Percentiles rank a stretch among this genome's conserved stretches.
Conservation (phyloP, 1,140 invertebrate genomes). For the Pseudachorutes palmiensis region DNA sequence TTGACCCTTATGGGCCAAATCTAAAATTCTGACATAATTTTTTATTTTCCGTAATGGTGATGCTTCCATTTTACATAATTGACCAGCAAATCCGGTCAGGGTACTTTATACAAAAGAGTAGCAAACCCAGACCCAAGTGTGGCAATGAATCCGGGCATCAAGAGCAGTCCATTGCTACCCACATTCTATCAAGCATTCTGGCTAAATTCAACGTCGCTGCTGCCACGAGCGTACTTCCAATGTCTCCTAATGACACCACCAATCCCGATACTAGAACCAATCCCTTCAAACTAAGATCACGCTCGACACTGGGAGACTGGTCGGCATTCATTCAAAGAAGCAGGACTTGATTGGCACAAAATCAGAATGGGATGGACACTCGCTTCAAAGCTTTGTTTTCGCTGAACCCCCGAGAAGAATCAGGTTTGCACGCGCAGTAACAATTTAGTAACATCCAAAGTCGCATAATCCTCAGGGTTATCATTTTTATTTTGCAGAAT, state of each 20-base stretch:
- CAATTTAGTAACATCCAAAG: no score
- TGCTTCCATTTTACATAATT: constrained; percentile 6
- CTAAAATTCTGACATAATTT: neutral
- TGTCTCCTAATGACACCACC: no score
- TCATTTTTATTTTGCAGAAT: no score
- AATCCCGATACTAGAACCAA: no score
- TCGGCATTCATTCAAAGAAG: neutral
- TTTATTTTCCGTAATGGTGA: neutral
- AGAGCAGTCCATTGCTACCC: neutral
- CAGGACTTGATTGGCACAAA: neutral
- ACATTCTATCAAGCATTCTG: no score
- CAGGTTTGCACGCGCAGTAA: neutral
- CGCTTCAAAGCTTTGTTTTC: neutral
- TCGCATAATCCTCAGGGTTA: no score
- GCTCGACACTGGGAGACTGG: neutral
- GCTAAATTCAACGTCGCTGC: no score
- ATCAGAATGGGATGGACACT: neutral
- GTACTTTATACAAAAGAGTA: neutral
- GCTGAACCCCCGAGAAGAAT: neutral
- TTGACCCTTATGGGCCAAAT: neutral
- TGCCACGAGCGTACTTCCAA: no score
- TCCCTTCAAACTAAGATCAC: neutral
- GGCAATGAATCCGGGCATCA: neutral
- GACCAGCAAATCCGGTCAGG: neutral
- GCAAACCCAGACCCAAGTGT: no score